A percentile compares a stretch with the other conserved stretches of the same genome.
phyloP scores from a whole-genome alignment of 2,888 invertebrate genomes.

The Tuberolachnus salignus region DNA sequence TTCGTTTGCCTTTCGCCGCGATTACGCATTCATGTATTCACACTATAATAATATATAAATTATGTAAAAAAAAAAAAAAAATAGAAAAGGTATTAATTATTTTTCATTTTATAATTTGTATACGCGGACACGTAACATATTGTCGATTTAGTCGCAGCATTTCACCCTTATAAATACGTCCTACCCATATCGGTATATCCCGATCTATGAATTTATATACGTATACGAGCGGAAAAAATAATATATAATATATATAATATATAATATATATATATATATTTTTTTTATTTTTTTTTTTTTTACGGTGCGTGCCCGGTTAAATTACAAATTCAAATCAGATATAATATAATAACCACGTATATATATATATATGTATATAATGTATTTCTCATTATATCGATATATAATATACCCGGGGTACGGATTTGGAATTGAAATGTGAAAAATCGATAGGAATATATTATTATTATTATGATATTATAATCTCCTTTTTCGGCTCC shows the following conservation, averaged over 20 bases:
- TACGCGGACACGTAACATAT: neutral
- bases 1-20: too few relatives aligned
- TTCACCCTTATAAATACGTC: neutral
- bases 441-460: conserved; percentile 33
- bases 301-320: neutral
- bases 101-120: neutral
- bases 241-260: too few relatives aligned
- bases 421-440: conserved; percentile 27
- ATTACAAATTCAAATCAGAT: conserved; percentile 37
- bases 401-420: neutral
- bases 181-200: neutral
- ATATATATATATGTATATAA: neutral
- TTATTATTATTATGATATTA: neutral
- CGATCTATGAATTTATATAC: conserved; percentile 2
- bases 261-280: too few relatives aligned
- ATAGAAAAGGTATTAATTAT: neutral
- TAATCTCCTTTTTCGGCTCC: conserved; percentile 32
- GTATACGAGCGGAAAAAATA: neutral
- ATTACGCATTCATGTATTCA: too few relatives aligned
- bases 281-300: too few relatives aligned
- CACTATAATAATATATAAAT: too few relatives aligned
- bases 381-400: conserved; percentile 28
- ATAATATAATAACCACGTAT: conserved; percentile 17
- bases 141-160: neutral
- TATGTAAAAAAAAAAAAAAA: too few relatives aligned